These are phyloP conservation scores for Elephas maximus DNA, from an alignment of 2,113 vertebrate species.

Conservation along the genomic window DNA sequence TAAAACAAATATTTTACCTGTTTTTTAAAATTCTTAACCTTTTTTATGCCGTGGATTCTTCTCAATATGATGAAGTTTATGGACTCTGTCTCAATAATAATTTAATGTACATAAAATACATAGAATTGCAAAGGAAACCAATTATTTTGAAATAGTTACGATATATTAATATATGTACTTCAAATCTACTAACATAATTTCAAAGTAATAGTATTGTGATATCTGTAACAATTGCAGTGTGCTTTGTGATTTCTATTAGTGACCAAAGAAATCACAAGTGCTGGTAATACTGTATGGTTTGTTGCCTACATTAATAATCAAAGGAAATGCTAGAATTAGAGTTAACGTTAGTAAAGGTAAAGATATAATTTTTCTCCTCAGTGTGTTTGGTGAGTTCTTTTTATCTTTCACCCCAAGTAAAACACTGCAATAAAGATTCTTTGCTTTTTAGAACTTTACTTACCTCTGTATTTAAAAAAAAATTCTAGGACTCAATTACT, in stretches of 20 bases:
- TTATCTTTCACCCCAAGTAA: background rate
- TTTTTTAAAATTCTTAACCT: background rate
- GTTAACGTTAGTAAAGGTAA: background rate
- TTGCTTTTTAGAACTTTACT: background rate
- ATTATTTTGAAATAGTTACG: background rate
- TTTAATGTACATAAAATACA: background rate
- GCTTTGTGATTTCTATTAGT: background rate
- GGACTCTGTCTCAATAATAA: background rate
- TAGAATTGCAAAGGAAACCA: constrained; percentile 13
- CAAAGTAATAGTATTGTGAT: background rate
- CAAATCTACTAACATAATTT: background rate
- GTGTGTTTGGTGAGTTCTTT: background rate
- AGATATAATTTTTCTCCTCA: background rate
- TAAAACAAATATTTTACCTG: background rate
- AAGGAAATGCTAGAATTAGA: background rate
- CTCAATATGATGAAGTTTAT: constrained; percentile 1
- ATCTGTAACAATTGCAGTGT: background rate
- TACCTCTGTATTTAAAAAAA: background rate
- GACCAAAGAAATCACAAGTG: background rate
- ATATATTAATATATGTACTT: background rate
- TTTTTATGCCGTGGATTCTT: background rate
- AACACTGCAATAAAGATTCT: background rate
- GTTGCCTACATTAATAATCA: background rate
- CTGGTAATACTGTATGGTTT: background rate
- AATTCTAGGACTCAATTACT: background rate